Base-by-base conservation (phyloP, 2,888 invertebrate genomes). In the Lithophane leautieri region DNA sequence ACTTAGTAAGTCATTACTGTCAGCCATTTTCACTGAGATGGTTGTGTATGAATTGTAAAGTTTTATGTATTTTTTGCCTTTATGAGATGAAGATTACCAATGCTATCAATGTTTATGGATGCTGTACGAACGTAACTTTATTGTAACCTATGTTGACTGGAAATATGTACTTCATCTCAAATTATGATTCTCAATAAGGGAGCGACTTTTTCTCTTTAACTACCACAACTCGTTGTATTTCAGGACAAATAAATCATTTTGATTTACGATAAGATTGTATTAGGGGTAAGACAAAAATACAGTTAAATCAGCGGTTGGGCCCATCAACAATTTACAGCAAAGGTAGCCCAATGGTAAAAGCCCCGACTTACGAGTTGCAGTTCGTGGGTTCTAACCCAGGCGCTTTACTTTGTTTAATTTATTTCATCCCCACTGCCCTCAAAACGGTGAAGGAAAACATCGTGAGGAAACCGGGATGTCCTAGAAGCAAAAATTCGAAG, bases 1-100 rank as follows among this genome's bases (percentile, higher is more conserved):
- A 65, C 70, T 84, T 81, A 86, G 79, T 80, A 69, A 78, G 78
- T 82, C 73, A 81, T 86, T 71, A 78, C 70, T 71, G 78, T 78
- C 73, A 61, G 77, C 58, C 44, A 62, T 75, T 73, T 60, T 70
- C 61, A 61, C 78, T 78, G 63, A 70, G 47, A 81, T 69, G 54
- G 73, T 66, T 73, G 42, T 78, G 58, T 63, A 63, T 52, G 54
- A 47, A 81, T 73, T 80, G 70, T 83, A 61, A 68, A 72, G 7
- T 80, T 73, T 83, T 73, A 73, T 81, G 44, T 61, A 25, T 25
- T 78, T 78, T 75, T 75, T 54, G 54, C 65, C n/a, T 81, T 67
- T 52, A 84, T 58, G 28, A 52, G 12, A 56, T 34, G 22, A 56
- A n/a, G 56, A 66, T 28, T 60, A 58, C 22, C 50, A n/a, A 66